Conservation (phyloP, 2,888 invertebrate species). For the Spodoptera picta region DNA sequence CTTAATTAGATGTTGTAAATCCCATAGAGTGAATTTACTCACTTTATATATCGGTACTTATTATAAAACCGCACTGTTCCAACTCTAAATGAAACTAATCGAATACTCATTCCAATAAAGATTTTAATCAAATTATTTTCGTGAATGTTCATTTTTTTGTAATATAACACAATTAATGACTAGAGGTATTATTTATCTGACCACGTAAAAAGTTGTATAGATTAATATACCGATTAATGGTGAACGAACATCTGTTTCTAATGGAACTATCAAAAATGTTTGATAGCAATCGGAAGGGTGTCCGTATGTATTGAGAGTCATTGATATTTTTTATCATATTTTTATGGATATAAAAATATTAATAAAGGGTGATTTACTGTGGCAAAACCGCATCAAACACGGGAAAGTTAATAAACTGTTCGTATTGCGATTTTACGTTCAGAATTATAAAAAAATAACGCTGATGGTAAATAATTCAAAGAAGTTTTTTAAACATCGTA, state of each 20-base stretch:
- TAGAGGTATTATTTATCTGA: slow-evolving; percentile 49
- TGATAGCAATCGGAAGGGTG: slow-evolving; percentile 65
- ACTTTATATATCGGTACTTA: too few species aligned
- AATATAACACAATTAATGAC: slow-evolving; percentile 23
- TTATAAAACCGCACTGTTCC: too few species aligned
- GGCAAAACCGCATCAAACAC: too few species aligned
- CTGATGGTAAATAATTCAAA: too few species aligned
- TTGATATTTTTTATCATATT: slow-evolving; percentile 31
- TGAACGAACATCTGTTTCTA: slow-evolving; percentile 72
- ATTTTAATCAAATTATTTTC: slow-evolving; percentile 27
- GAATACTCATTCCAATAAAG: background rate
- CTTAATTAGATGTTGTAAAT: too few species aligned
- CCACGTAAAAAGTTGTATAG: slow-evolving; percentile 52
- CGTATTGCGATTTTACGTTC: too few species aligned
- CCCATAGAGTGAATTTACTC: too few species aligned
- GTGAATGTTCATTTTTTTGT: slow-evolving; percentile 16
- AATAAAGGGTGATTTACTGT: background rate
- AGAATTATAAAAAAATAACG: too few species aligned
- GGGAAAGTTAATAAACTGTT: too few species aligned
- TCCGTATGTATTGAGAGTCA: slow-evolving; percentile 27
- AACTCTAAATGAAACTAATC: slow-evolving; percentile 1
- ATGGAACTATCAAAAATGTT: slow-evolving; percentile 70
- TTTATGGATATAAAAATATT: slow-evolving; percentile 13
- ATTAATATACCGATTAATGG: slow-evolving; percentile 71
- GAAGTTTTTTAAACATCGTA: too few species aligned